Evolutionary conservation across 1,140 invertebrate species (phyloP).

Genomic region (Drosophila ohnishii): DNA sequence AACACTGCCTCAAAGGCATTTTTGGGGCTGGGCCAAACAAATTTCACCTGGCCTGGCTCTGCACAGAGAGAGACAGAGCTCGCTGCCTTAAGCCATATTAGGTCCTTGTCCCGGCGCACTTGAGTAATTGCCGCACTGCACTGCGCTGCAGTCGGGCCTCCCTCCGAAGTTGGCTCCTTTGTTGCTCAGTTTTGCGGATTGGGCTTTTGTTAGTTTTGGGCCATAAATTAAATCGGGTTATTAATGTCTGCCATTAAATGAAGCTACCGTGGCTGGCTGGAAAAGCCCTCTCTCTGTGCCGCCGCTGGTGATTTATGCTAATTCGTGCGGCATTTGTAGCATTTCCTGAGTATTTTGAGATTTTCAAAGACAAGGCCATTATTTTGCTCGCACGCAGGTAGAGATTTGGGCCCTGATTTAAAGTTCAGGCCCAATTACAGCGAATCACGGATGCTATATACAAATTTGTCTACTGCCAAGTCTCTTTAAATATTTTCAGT

Average conservation of each 20-base stretch:
- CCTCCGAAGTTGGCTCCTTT: slow-evolving; percentile 39
- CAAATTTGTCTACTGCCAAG: not conserved
- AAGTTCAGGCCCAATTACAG: slow-evolving; percentile 4
- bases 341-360: slow-evolving; percentile 70
- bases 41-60: slow-evolving; percentile 62
- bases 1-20: slow-evolving; percentile 76
- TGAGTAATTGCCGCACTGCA: slow-evolving; percentile 71
- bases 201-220: slow-evolving; percentile 76
- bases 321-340: slow-evolving; percentile 71
- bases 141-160: slow-evolving; percentile 53
- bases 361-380: slow-evolving; percentile 48
- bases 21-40: slow-evolving; percentile 61
- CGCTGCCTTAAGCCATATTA: slow-evolving; percentile 67
- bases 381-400: slow-evolving; percentile 40
- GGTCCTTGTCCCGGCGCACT: slow-evolving; percentile 61
- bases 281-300: slow-evolving; percentile 30
- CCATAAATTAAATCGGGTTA: slow-evolving; percentile 81
- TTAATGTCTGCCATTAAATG: slow-evolving; percentile 81
- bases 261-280: slow-evolving; percentile 56
- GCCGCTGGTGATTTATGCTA: slow-evolving; percentile 70
- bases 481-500: not conserved
- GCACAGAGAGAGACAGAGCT: not conserved
- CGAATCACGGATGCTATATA: not conserved
- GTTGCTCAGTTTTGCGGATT: slow-evolving; percentile 58
- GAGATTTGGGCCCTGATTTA: slow-evolving; percentile 8